Percentiles rank a stretch among this genome's conserved stretches.
Conservation (phyloP, 2,797 vertebrate genomes). For the Spheniscus humboldti region DNA sequence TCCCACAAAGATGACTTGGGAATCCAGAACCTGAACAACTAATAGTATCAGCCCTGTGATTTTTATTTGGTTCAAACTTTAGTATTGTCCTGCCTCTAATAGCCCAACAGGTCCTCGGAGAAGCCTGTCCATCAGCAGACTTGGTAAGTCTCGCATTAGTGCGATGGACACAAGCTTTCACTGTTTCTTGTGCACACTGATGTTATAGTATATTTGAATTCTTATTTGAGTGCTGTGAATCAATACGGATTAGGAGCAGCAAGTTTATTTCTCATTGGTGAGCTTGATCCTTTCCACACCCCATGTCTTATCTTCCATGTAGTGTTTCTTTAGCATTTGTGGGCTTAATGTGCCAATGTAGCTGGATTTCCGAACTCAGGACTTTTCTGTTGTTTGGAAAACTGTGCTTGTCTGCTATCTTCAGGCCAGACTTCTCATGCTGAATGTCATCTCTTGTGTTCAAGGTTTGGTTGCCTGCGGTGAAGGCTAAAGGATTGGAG, state of each 20-base stretch:
- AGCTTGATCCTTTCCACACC: not conserved
- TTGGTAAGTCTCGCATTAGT: not conserved
- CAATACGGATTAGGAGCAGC: not conserved
- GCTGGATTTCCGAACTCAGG: not conserved
- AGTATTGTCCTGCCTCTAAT: not conserved
- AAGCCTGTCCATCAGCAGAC: not conserved
- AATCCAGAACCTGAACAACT: not conserved
- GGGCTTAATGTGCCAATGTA: not conserved
- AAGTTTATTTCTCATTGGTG: not conserved
- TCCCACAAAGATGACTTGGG: not conserved
- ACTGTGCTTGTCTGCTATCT: not conserved
- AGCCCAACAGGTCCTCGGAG: not conserved
- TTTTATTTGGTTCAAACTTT: not conserved
- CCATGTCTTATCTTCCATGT: not conserved
- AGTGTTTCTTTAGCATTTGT: not conserved
- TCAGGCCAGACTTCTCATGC: not conserved
- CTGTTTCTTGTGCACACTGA: not conserved
- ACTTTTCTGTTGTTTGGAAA: not conserved
- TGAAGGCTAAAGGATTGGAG: slow-evolving; percentile 96
- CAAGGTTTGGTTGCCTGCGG: slow-evolving; percentile 95
- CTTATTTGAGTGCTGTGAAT: not conserved
- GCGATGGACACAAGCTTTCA: not conserved
- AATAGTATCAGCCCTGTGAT: not conserved
- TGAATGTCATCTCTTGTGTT: slow-evolving; percentile 43
- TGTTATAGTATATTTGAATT: not conserved